Evolutionary conservation across 2,797 vertebrate genomes (phyloP), one percentile per base, ranked within the genome.

Genomic region (Sebastes kiyomatsui): DNA sequence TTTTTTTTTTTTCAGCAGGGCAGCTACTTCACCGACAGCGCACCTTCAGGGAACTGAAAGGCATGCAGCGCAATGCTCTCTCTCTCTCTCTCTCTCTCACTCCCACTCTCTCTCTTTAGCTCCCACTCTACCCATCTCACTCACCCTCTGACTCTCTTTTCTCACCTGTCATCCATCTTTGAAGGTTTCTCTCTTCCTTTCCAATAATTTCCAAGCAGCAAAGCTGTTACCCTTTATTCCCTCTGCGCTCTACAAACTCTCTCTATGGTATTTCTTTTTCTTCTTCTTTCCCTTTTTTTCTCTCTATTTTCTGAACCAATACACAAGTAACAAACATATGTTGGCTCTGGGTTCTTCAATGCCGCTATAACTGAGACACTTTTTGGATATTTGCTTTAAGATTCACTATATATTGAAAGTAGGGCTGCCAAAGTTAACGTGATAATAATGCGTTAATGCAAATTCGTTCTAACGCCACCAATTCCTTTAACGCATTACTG

Each of bases 21-120:
- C 28, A 52, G 84, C 84, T 77, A 65, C 67, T 38, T 76, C 23
- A 49, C 72, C 38, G 11, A 72, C 76, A 66, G 79, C n/a, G 0
- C 77, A 88, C 73, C 83, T 85, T 82, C 71, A 68, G 81, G 74
- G 77, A 83, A 81, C 80, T 76, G 77, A 86, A 68, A 77, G 55
- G 71, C 73, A 89, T 81, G 82, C 58, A 77, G 64, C 67, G 65
- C 87, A 81, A 52, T 81, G 60, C 60, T 61, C 58, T 64, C 6
- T 49, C n/a, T 83, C 76, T 32, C 42, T 82, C 6, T 49, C n/a
- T 82, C 72, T 25, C 75, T 81, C 52, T 2, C 38, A 13, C 42
- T 2, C 55, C 16, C 35, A 1, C 35, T 38, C 13, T 38, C 14
- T 46, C 42, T 46, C 42, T 46, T 55, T 55, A 20, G 7, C n/a